Evolutionary conservation across 1,140 invertebrate genomes (phyloP).

Genomic region (Andricus grossulariae): DNA sequence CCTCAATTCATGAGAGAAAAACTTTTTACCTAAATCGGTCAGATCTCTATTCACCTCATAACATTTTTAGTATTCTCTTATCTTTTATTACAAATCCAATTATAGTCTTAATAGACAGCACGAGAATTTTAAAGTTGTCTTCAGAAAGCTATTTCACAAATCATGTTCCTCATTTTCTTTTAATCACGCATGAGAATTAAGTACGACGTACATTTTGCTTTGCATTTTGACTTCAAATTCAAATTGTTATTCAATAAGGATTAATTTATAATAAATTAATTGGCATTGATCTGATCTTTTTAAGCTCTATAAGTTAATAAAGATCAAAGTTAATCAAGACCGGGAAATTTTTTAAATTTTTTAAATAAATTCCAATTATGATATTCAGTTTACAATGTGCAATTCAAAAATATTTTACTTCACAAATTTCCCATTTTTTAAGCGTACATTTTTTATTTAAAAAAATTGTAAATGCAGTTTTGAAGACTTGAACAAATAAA

Average conservation of each 20-base stretch:
- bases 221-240: slow-evolving; percentile 6
- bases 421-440: too few relatives aligned
- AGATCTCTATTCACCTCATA: background rate
- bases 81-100: background rate
- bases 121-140: background rate
- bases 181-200: background rate
- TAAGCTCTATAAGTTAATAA: too few relatives aligned
- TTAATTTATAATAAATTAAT: background rate
- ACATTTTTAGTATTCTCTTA: background rate
- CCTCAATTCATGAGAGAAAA: too few relatives aligned
- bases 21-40: slow-evolving; percentile 1
- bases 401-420: too few relatives aligned
- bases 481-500: too few relatives aligned
- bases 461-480: too few relatives aligned
- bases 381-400: too few relatives aligned
- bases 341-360: too few relatives aligned
- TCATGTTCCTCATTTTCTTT: background rate
- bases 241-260: background rate
- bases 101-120: background rate
- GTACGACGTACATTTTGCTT: slow-evolving; percentile 2
- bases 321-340: too few relatives aligned
- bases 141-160: background rate
- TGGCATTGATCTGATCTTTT: background rate
- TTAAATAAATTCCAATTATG: too few relatives aligned
- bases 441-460: too few relatives aligned